Conservation (phyloP, 37 sponge, comb jelly and placozoan genomes). For the Oopsacas minuta region DNA sequence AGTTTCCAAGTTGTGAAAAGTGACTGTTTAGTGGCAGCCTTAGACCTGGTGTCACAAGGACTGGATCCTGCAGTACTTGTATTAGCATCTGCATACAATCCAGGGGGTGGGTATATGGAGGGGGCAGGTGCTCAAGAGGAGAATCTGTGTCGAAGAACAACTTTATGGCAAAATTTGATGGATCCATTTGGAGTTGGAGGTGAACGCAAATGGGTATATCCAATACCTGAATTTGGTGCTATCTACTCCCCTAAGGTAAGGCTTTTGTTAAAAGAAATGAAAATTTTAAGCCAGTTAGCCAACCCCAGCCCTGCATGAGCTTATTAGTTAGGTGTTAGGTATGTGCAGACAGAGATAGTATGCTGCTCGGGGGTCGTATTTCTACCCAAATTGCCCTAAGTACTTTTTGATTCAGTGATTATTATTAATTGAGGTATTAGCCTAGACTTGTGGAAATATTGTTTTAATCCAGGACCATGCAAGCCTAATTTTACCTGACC, state of each 20-base stretch:
- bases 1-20: background rate
- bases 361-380: too few relatives aligned
- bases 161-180: background rate
- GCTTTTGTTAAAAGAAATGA: too few relatives aligned
- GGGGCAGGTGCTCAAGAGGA: background rate
- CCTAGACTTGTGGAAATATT: too few relatives aligned
- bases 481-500: too few relatives aligned
- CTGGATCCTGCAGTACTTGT: background rate
- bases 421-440: too few relatives aligned
- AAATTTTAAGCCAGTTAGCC: too few relatives aligned
- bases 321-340: too few relatives aligned
- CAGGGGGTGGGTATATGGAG: background rate
- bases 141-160: background rate
- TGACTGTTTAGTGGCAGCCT: background rate
- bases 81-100: background rate
- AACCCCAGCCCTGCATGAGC: too few relatives aligned
- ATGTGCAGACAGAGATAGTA: too few relatives aligned
- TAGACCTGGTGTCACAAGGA: background rate
- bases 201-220: background rate
- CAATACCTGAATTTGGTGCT: background rate
- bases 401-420: too few relatives aligned
- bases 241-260: background rate
- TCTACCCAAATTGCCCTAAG: too few relatives aligned
- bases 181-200: background rate
- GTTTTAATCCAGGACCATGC: too few relatives aligned